A percentile compares a stretch with the other conserved stretches of the same genome.
These are phyloP conservation scores for Glaucomys volans DNA, from an alignment of 2,113 vertebrate species.

Conservation along the genomic window DNA sequence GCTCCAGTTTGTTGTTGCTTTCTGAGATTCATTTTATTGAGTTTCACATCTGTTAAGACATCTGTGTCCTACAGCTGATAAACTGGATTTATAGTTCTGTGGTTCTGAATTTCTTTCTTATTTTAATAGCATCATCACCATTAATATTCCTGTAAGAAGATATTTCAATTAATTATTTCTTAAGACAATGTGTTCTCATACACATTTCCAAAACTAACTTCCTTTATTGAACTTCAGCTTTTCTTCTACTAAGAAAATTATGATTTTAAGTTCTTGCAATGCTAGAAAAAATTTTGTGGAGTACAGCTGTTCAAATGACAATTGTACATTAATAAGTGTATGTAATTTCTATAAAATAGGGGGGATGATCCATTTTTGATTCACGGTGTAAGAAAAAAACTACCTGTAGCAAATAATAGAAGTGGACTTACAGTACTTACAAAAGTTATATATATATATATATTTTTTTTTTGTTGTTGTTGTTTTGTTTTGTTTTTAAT, in stretches of 20 bases:
- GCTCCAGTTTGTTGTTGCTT: not conserved
- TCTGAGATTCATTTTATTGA: not conserved
- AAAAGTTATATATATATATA: not conserved
- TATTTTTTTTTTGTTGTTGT: too few species aligned
- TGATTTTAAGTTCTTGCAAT: not conserved
- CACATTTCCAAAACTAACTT: slow-evolving; percentile 41
- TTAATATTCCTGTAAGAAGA: not conserved
- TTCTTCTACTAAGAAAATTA: slow-evolving; percentile 7
- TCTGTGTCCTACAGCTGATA: not conserved
- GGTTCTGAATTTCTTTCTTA: slow-evolving; percentile 12
- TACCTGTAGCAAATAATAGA: not conserved
- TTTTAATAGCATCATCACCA: not conserved
- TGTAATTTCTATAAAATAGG: not conserved
- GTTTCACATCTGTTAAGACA: not conserved
- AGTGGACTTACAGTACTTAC: slow-evolving; percentile 1
- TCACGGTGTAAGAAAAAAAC: not conserved
- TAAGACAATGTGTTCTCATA: not conserved
- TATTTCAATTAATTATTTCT: not conserved
- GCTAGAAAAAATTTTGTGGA: slow-evolving; percentile 19
- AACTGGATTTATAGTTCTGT: not conserved
- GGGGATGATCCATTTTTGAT: not conserved
- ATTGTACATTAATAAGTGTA: slow-evolving; percentile 11
- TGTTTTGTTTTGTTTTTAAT: too few species aligned
- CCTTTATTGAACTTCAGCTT: slow-evolving; percentile 1
- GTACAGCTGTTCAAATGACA: not conserved